Base-by-base conservation (phyloP, 2,113 vertebrate species). In the Danionella cerebrum region DNA sequence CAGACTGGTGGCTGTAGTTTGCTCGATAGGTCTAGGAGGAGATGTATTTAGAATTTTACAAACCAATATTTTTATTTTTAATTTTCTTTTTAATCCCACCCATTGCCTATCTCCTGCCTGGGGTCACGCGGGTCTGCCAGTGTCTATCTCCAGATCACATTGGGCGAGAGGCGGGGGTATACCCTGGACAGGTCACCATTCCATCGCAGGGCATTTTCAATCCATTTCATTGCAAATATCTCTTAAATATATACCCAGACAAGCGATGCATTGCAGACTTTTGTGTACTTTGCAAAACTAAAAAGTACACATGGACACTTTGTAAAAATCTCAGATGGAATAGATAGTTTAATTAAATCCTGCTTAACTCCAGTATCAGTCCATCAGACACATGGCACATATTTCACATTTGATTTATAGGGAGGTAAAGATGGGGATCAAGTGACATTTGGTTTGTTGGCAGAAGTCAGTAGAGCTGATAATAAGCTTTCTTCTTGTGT, bases 231-330 rank as follows among this genome's bases (percentile, higher is more conserved):
- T 77, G 82, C 79, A 86, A 78, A 84, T 76, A 80, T 84, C 83
- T 79, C 74, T 79, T 78, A 78, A n/a, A n/a, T n/a, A n/a, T n/a
- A n/a, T n/a, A 85, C 72, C 83, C 72, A 73, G 82, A 82, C 82
- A 84, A 84, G 80, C 76, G 83, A 82, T 77, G 73, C 80, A 84
- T 22, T 22, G 21, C 80, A 83, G 80, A 75, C 80, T 31, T 71
- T n/a, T 75, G 76, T 78, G 79, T 80, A 80, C 80, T 82, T 72
- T 80, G 75, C 83, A 83, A 81, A 78, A 83, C 80, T 74, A 76
- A 75, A 68, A 63, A 68, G 39, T 35, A 67, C 85, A 86, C 80
- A 85, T 80, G 76, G 83, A 85, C 84, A 84, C 85, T 85, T 75
- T 85, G 84, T 81, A 81, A 84, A 86, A 84, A 86, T 85, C 84